Percentiles rank a stretch among this genome's conserved stretches.
phyloP scores from a whole-genome alignment of 2,888 invertebrate species.

The Rhagonycha lutea region DNA sequence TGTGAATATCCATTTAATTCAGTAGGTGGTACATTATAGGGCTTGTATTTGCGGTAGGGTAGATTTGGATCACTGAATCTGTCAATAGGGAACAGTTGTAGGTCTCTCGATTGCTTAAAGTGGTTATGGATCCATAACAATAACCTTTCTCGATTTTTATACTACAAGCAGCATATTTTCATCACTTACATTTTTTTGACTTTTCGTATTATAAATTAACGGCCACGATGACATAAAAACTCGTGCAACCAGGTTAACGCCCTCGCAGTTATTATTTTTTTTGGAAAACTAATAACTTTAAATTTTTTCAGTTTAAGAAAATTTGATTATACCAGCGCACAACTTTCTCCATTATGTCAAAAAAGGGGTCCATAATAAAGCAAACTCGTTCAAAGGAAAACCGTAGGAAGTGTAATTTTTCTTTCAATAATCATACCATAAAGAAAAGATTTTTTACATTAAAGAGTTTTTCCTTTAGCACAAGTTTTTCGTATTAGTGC shows the following conservation, averaged over 20 bases:
- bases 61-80: not conserved
- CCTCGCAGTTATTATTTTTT: not conserved
- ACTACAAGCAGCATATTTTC: not conserved
- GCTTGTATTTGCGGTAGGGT: constrained; percentile 1
- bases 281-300: not conserved
- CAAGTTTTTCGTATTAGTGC: not conserved
- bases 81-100: constrained; percentile 1
- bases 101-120: constrained; percentile 10
- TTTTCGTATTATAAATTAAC: not conserved
- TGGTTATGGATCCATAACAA: constrained; percentile 15
- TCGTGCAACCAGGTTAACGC: not conserved
- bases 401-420: not conserved
- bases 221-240: not conserved
- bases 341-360: not conserved
- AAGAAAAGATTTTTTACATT: not conserved
- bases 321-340: not conserved
- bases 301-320: not conserved
- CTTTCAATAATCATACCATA: not conserved
- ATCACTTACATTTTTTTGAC: not conserved
- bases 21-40: constrained; percentile 10
- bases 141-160: constrained; percentile 1
- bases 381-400: not conserved
- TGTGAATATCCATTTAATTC: constrained; percentile 14
- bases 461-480: not conserved
- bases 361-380: not conserved